Base-by-base conservation (phyloP, 2,113 vertebrate species). In the Scophthalmus maximus region DNA sequence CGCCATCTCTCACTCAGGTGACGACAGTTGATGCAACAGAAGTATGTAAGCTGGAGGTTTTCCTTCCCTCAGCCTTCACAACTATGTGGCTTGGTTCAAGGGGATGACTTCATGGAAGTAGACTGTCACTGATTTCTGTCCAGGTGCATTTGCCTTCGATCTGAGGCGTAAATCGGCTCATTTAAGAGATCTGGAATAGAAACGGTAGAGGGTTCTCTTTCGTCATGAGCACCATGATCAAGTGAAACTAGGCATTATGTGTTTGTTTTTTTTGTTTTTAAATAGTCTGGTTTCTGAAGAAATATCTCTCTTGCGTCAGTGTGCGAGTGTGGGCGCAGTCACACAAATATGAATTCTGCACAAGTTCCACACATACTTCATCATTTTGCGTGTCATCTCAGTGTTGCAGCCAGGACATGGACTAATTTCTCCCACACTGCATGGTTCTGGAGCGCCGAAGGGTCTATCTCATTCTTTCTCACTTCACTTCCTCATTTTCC, bases 371-470 rank as follows among this genome's bases (percentile, higher is more conserved):
- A 56, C 65, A 27, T 14, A 67, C 81, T 86, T 75, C 76, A 85
- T 90, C 78, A 86, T 49, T 51, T 23, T 18, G 62, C 80, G 63
- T 71, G 68, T 74, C 66, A 64, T 78, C 49, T 77, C 55, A 51
- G 72, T 42, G 14, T 71, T 27, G 52, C 22, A 65, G 71, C 71
- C 82, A 81, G 69, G 62, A 60, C 62, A 68, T 75, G 80, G 80
- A 76, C 77, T 87, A 47, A 42, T 78, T 79, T 70, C 63, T 82
- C 76, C 72, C 81, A 59, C 65, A 59, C 65, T 76, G 27, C 26
- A 22, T 26, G 30, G 59, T 46, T 78, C 67, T 30, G 26, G 52
- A 73, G 42, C 14, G 61, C 69, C 78, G 27, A 9, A 42, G 22
- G 57, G 10, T 18, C 30, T 47, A 57, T 50, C 18, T 58, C 5